Conservation (phyloP, 1,140 invertebrate genomes). For the Eupristina koningsbergeri region DNA sequence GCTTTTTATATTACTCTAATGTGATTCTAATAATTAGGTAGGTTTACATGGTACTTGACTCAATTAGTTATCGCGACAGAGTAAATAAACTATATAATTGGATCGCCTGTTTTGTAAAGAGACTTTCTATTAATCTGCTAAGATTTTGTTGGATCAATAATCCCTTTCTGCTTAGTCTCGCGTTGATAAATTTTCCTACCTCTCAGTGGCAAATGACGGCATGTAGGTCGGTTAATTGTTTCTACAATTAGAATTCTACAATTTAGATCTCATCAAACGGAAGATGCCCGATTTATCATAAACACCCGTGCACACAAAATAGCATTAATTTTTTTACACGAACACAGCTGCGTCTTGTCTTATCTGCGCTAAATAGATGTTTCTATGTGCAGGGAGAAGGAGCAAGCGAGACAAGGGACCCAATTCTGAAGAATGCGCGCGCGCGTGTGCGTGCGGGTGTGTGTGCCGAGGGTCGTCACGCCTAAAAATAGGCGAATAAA, state of each 20-base stretch:
- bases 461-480: slow-evolving; percentile 24
- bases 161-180: neutral
- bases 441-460: neutral
- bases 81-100: neutral
- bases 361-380: too few species aligned
- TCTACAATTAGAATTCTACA: too few species aligned
- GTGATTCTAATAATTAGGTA: too few species aligned
- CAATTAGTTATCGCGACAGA: too few species aligned
- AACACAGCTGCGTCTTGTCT: too few species aligned
- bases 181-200: neutral
- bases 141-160: too few species aligned
- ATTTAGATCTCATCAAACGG: neutral
- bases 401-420: neutral
- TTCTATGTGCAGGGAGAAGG: too few species aligned
- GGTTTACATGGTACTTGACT: too few species aligned
- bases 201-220: neutral
- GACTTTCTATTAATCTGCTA: too few species aligned
- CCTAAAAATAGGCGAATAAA: slow-evolving; percentile 45
- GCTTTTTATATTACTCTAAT: too few species aligned
- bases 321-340: too few species aligned
- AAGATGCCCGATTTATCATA: neutral
- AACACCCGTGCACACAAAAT: neutral
- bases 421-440: neutral
- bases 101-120: too few species aligned
- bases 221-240: neutral